These are phyloP conservation scores for Myanophis thanlyinensis DNA, from an alignment of 2,113 vertebrate species.

Conservation along the genomic window DNA sequence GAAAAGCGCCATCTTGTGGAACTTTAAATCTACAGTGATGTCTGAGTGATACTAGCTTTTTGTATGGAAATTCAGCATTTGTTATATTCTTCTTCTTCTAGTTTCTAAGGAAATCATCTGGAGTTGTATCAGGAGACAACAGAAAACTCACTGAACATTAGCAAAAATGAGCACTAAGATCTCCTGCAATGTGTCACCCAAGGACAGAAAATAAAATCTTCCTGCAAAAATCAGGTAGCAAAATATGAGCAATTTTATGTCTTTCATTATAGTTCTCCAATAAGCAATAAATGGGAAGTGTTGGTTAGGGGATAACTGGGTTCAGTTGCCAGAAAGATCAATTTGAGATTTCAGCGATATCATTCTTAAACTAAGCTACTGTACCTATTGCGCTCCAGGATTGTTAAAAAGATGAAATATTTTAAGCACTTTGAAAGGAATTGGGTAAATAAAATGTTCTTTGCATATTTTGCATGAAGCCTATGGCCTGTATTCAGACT, in stretches of 20 bases:
- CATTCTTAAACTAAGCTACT: background rate
- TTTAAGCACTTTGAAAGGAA: background rate
- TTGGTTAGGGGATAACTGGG: background rate
- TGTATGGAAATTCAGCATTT: background rate
- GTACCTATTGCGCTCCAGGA: background rate
- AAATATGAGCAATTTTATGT: background rate
- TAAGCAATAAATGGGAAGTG: background rate
- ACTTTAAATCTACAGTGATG: conserved; percentile 36
- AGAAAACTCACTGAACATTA: background rate
- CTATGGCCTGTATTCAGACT: background rate
- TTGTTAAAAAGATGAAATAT: background rate
- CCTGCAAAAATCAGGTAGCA: background rate
- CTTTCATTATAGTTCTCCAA: background rate
- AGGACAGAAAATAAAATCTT: background rate
- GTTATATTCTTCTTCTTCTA: background rate
- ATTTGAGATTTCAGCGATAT: background rate
- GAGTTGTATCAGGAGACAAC: background rate
- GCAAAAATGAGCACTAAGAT: background rate
- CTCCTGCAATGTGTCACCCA: background rate
- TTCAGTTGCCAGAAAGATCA: background rate
- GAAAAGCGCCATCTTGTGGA: conserved; percentile 77
- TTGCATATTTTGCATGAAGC: background rate
- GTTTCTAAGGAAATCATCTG: background rate
- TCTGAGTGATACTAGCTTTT: background rate
- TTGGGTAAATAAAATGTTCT: background rate